Evolutionary conservation across 2,113 vertebrate genomes (phyloP), one percentile per base, ranked within the genome.

Genomic region (Baryphthengus martii): DNA sequence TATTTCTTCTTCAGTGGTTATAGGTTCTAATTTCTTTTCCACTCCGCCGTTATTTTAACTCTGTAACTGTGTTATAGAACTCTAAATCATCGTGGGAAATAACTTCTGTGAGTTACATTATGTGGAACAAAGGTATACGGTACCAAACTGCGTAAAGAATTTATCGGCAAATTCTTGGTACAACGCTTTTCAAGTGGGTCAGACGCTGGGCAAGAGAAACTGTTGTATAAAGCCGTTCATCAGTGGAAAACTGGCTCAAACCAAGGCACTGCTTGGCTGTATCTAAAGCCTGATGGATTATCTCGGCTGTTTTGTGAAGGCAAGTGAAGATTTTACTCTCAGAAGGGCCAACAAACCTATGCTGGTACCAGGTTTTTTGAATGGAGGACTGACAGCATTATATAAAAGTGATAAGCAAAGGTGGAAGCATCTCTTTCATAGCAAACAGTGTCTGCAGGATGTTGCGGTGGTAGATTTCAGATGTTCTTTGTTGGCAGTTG

Each of bases 251-350:
- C 17, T 18, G 56, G 33, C 66, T 50, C 2, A 1, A 45, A 29
- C 13, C 0, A 6, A 33, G 24, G 19, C 0, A 2, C 37, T 7
- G 3, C 42, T 70, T 1, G 3, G 35, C 25, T 88, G 2, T 50
- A 13, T 29, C 74, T 47, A 24, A n/a, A 28, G 42, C 14, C 8
- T 33, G 63, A 25, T 21, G 37, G 37, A 31, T 86, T 71, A 20
- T 61, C 40, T 37, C 61, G 35, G 17, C 9, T 62, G 10, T 28
- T 25, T n/a, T 11, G 23, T 0, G 10, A 52, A 31, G 21, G 29
- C 0, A 0, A 40, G 47, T 10, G 17, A 71, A 66, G 47, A 8
- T 37, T 84, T 86, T 52, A 7, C 31, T 42, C 70, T 42, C 52
- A n/a, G 78, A 53, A 62, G 10, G 28, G 23, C 29, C 42, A 31